Percentiles rank a stretch among this genome's conserved stretches.
phyloP scores from a whole-genome alignment of 2,113 vertebrate species.

The Aepyceros melampus region DNA sequence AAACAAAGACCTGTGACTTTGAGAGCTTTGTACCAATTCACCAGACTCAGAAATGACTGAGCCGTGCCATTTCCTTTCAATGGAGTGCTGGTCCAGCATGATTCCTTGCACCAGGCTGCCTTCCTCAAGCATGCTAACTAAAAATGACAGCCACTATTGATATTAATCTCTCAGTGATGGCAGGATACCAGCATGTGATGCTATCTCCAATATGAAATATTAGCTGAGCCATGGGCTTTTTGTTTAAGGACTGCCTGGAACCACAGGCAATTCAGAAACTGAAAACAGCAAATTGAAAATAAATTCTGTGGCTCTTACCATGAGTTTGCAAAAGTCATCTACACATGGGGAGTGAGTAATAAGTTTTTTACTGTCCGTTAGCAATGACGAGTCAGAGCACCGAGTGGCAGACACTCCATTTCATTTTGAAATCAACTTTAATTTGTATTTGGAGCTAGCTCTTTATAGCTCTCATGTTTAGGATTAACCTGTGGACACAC shows the following conservation, averaged over 20 bases:
- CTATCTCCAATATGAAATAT: background rate
- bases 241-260: background rate
- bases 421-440: background rate
- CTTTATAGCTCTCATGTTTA: background rate
- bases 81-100: too few relatives aligned
- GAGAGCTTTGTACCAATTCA: background rate
- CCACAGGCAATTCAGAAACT: background rate
- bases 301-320: background rate
- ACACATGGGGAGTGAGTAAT: background rate
- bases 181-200: background rate
- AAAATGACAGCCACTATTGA: background rate
- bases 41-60: background rate
- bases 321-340: background rate
- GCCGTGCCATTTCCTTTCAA: background rate
- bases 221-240: background rate
- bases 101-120: background rate
- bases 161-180: background rate
- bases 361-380: background rate
- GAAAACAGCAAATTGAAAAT: background rate
- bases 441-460: background rate
- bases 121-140: background rate
- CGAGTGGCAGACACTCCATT: background rate
- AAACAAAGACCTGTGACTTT: background rate
- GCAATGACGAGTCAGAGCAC: background rate
- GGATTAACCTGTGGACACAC: background rate